phyloP scores from a whole-genome alignment of 1,140 invertebrate genomes.

The Hesperophylax magnus region DNA sequence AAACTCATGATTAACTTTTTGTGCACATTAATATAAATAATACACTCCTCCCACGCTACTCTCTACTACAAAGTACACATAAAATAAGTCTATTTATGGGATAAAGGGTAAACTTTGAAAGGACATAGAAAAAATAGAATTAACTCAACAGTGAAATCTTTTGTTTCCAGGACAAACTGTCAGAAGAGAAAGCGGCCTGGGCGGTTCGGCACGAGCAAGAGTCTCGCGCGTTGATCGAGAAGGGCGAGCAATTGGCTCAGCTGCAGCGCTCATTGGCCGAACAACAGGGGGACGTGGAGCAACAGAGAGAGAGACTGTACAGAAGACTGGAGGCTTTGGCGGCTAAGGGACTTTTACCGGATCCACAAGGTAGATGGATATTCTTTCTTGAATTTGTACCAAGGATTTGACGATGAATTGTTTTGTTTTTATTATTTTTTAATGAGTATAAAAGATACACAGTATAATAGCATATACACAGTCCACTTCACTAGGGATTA shows the following conservation, averaged over 20 bases:
- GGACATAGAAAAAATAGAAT: background rate
- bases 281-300: slow-evolving; percentile 86
- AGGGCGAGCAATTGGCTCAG: slow-evolving; percentile 61
- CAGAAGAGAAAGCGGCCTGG: slow-evolving; percentile 86
- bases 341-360: slow-evolving; percentile 76
- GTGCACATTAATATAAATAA: too few relatives aligned
- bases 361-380: slow-evolving; percentile 9
- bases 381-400: too few relatives aligned
- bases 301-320: slow-evolving; percentile 90
- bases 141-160: slow-evolving; percentile 52
- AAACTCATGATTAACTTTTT: too few relatives aligned
- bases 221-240: slow-evolving; percentile 43
- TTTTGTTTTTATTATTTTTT: too few relatives aligned
- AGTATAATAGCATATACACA: too few relatives aligned
- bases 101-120: too few relatives aligned
- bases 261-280: slow-evolving; percentile 69
- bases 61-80: too few relatives aligned
- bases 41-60: too few relatives aligned
- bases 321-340: slow-evolving; percentile 84
- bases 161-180: slow-evolving; percentile 79
- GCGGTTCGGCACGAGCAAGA: slow-evolving; percentile 70
- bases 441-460: too few relatives aligned
- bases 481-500: too few relatives aligned
- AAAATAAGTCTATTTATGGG: too few relatives aligned
- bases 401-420: too few relatives aligned